Base-by-base conservation (phyloP, 2,888 invertebrate genomes). In the Dione juno region DNA sequence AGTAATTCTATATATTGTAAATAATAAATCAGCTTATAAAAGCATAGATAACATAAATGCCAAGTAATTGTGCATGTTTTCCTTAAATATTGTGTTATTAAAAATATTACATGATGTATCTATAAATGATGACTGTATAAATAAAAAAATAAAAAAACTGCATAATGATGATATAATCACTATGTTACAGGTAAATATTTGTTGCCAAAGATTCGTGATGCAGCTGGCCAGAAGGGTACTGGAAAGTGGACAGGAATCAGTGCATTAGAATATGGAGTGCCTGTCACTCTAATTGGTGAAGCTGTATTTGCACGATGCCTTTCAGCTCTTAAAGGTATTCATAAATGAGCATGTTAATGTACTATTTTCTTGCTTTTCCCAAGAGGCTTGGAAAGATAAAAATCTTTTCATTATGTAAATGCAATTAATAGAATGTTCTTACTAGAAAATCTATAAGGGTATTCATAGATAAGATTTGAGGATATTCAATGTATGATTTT, bases 221-320 rank as follows among this genome's bases (percentile, higher is more conserved):
- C 98, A 0, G 99, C 99, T 7, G 99, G 99, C 0, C 97, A 99
- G 93, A 99, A 99, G 89, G 99, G 99, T 65, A 99, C 99, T 0
- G 99, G 99, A 69, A 99, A 99, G 88, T 99, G 99, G 99, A 99
- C 99, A 0, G 99, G 98, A 0, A 98, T 99, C 78, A 95, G 98
- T 3, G 98, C 99, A 0, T 92, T 99, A 35, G 98, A 99, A 81
- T 98, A 98, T 81, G 99, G 99, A 10, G 96, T 98, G 14, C 99
- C 99, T 0, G 99, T 99, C 14, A 99, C 99, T 58, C 95, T 99
- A 73, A 99, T 99, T 75, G 99, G 98, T 28, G 99, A 99, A 89
- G 98, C 99, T 0, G 99, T 99, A 6, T 99, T 99, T 88, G 97
- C 99, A 0, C 95, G 99, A 48, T 99, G 98, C 83, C 94, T 99